phyloP scores from a whole-genome alignment of 2,113 vertebrate species.

The Macroglossus sobrinus region DNA sequence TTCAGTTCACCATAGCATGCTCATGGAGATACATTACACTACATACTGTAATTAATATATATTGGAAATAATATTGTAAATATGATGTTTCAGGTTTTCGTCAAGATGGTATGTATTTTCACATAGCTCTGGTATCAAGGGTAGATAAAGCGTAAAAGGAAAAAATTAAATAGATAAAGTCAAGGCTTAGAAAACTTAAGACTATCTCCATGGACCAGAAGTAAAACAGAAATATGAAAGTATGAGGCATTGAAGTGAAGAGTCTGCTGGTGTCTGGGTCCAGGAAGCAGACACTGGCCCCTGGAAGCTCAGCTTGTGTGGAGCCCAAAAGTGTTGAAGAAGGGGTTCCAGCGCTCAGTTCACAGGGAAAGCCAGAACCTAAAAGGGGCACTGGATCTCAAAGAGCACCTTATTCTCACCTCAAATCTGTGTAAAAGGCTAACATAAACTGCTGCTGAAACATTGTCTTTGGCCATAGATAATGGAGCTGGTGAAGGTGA shows the following conservation, averaged over 20 bases:
- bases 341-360: background rate
- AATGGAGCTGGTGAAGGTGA: background rate
- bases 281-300: background rate
- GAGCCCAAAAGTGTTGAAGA: background rate
- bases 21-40: background rate
- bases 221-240: background rate
- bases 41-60: background rate
- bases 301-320: background rate
- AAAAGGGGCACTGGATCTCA: background rate
- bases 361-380: background rate
- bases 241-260: background rate
- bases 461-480: background rate
- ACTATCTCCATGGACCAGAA: background rate
- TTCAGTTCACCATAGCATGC: background rate
- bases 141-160: background rate
- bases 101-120: background rate
- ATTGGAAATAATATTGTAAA: background rate
- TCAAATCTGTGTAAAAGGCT: background rate
- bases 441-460: background rate
- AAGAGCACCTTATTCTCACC: background rate
- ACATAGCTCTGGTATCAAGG: background rate
- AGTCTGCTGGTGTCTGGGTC: background rate
- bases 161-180: background rate
- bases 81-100: background rate
- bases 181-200: background rate